A percentile compares a stretch with the other conserved stretches of the same genome.
Evolutionary conservation across 2,888 invertebrate species (phyloP).

Genomic region (Hoplodrina blanda): DNA sequence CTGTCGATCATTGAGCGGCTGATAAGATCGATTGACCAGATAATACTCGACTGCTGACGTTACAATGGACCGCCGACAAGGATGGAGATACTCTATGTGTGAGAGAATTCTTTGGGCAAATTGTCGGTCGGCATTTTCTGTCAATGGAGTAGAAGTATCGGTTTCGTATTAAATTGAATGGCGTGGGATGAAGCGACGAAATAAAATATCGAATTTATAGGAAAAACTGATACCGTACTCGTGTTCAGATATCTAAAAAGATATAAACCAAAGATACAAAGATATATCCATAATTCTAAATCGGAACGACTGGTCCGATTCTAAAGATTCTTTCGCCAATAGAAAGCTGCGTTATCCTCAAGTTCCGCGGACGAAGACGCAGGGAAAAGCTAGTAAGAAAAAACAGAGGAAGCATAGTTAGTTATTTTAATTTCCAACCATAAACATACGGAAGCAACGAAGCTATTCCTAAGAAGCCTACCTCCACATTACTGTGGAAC

Average conservation of each 20-base stretch:
- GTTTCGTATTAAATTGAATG: conserved; percentile 20
- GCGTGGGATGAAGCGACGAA: not conserved
- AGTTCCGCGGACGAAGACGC: no score
- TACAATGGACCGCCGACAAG: conserved; percentile 61
- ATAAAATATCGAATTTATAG: not conserved
- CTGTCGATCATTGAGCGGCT: conserved; percentile 46
- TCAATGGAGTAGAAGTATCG: conserved; percentile 22
- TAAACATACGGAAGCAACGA: conserved; percentile 31
- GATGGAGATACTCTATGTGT: conserved; percentile 36
- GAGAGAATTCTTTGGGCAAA: conserved; percentile 42
- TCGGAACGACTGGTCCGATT: no score
- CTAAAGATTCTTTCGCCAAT: no score
- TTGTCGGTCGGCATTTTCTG: conserved; percentile 18
- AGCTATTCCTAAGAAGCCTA: conserved; percentile 40
- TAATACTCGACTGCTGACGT: conserved; percentile 61
- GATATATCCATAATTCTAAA: no score
- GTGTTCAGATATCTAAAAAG: no score
- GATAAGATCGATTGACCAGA: conserved; percentile 62
- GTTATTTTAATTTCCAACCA: conserved; percentile 34
- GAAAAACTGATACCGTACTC: not conserved
- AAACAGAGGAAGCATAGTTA: conserved; percentile 1
- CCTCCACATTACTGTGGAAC: conserved; percentile 44
- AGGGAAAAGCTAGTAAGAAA: no score
- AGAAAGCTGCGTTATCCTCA: no score
- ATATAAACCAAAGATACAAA: no score